A percentile compares a stretch with the other conserved stretches of the same genome.
phyloP scores from a whole-genome alignment of 1,140 invertebrate species.

The honey bee (Apis mellifera) region Amel_HAv3.1 CM009942.2:5441501-5442000 shows the following conservation, averaged over 20 bases:
- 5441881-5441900: not conserved
- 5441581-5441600: constrained; percentile 23
- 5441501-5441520: constrained; percentile 31
- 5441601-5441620: constrained; percentile 36
- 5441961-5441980: too few relatives aligned
- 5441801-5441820: constrained; percentile 8
- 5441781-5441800: constrained; percentile 36
- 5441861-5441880: too few relatives aligned
- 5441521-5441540: not conserved
- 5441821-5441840: not conserved
- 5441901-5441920: not conserved
- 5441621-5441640: constrained; percentile 52
- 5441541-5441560: constrained; percentile 19
- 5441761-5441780: constrained; percentile 1
- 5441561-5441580: constrained; percentile 38
- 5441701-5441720: constrained; percentile 60
- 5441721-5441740: constrained; percentile 58
- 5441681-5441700: constrained; percentile 43
- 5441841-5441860: constrained; percentile 5
- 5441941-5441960: too few relatives aligned
- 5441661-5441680: constrained; percentile 69
- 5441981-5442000: too few relatives aligned
- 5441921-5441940: not conserved
- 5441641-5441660: constrained; percentile 51
- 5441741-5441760: not conserved